These are phyloP conservation scores for Trachemys scripta DNA, from an alignment of 2,113 vertebrate genomes.

Conservation along the genomic window DNA sequence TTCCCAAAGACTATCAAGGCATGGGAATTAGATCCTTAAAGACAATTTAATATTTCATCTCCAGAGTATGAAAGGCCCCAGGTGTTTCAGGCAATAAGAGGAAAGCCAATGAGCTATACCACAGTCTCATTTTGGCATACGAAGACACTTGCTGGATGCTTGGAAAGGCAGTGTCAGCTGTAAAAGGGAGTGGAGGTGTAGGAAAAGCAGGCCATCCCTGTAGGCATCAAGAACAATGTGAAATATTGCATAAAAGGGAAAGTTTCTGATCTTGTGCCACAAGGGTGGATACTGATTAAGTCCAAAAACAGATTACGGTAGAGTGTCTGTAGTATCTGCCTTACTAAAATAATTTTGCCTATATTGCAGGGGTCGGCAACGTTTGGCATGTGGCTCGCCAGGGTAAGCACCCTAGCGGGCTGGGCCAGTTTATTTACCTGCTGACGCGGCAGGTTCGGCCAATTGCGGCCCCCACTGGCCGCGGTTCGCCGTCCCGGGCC, in stretches of 20 bases:
- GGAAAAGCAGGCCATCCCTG: rapidly evolving
- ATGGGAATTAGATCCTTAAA: neutral
- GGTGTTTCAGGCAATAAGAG: neutral
- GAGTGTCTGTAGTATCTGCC: neutral
- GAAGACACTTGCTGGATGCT: neutral
- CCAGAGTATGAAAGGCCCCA: neutral
- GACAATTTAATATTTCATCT: neutral
- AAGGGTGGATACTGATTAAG: neutral
- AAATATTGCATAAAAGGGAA: neutral
- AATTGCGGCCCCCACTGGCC: too few relatives aligned
- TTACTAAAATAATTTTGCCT: neutral
- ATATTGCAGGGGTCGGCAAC: neutral
- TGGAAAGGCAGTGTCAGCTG: rapidly evolving
- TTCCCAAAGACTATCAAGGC: neutral
- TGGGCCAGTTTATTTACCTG: too few relatives aligned
- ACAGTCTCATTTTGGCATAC: neutral
- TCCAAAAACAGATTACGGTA: neutral
- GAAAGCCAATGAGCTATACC: neutral
- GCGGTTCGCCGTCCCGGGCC: too few relatives aligned
- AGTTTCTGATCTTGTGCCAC: neutral
- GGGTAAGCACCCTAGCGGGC: too few relatives aligned
- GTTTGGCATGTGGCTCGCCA: too few relatives aligned
- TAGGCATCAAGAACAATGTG: neutral
- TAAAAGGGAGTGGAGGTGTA: neutral
- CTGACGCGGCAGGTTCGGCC: too few relatives aligned